Evolutionary conservation across 2,888 invertebrate genomes (phyloP), one percentile per base, ranked within the genome.

Genomic region (Anthrax anthrax): DNA sequence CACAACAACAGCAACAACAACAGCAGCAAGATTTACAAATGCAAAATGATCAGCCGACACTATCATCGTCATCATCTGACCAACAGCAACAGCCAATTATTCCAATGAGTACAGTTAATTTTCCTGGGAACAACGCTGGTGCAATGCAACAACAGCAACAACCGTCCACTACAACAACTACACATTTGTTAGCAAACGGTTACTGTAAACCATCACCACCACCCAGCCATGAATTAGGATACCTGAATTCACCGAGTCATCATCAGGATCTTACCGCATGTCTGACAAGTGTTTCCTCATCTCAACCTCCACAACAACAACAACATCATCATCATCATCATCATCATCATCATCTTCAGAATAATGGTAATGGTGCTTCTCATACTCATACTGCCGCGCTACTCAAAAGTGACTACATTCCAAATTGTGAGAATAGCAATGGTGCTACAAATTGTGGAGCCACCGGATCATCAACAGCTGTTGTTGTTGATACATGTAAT

Each of bases 201-300:
- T 68, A 68, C 49, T 68, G 68, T 54, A 69, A 68, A 51, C 58
- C 63, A 17, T 68, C 68, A 50, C 65, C 67, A 39, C 65, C 67
- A 39, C 61, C 63, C 47, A 58, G 60, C 37, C 63, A 65, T 49
- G 65, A 67, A 47, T 57, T 67, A 39, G 63, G 65, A 47, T 67
- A 67, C 47, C 52, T 65, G 38, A 61, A 57, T 50, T 65, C 66
- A 32, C 64, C 65, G 36, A 60, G 61, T 32, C 9, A 32, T 46
- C 9, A 32, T 46, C 65, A 65, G 52, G 63, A 64, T 39, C 52
- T 51, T 37, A 54, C 57, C 23, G 14, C 17, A 16, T 46, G 46
- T 18, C 3, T 29, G 29, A 29, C 10, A 29, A 29, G 12, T 32
- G 23, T 8, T 6, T 32, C 29, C 9, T 12, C 29, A 12, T 12